A percentile compares a stretch with the other conserved stretches of the same genome.
Conservation (phyloP, 2,797 vertebrate species). For the Hylomyscus alleni region DNA sequence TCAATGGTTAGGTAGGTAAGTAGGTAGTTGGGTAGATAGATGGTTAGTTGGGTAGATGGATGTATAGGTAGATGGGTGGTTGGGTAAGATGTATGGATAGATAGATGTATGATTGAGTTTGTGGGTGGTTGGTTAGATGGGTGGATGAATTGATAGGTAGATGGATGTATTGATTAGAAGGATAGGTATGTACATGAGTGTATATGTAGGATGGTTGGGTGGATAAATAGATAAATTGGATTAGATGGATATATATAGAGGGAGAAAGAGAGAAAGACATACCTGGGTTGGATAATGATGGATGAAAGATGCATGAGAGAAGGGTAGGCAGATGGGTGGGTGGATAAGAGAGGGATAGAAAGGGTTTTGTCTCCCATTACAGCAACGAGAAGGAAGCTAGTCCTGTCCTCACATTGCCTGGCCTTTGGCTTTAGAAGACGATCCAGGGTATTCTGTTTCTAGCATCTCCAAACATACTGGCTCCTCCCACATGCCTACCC, state of each 20-base stretch:
- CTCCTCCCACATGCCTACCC: neutral
- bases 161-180: too few relatives aligned
- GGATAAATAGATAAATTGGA: neutral
- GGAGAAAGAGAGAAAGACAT: neutral
- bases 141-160: too few relatives aligned
- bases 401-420: fast-evolving
- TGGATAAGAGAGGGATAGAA: neutral
- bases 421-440: neutral
- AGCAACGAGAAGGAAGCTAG: neutral
- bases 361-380: neutral
- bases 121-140: too few relatives aligned
- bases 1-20: neutral
- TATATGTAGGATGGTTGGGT: too few relatives aligned
- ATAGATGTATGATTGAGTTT: too few relatives aligned
- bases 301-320: neutral
- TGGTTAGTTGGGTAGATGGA: neutral
- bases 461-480: neutral
- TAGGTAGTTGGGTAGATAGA: too few relatives aligned
- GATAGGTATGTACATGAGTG: too few relatives aligned
- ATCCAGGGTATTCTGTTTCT: fast-evolving
- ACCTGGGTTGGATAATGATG: neutral
- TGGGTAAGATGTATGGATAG: too few relatives aligned
- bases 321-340: neutral
- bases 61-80: too few relatives aligned
- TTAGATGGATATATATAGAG: neutral